Evolutionary conservation across 2,113 vertebrate genomes (phyloP).

Genomic region (Pristiophorus japonicus): DNA sequence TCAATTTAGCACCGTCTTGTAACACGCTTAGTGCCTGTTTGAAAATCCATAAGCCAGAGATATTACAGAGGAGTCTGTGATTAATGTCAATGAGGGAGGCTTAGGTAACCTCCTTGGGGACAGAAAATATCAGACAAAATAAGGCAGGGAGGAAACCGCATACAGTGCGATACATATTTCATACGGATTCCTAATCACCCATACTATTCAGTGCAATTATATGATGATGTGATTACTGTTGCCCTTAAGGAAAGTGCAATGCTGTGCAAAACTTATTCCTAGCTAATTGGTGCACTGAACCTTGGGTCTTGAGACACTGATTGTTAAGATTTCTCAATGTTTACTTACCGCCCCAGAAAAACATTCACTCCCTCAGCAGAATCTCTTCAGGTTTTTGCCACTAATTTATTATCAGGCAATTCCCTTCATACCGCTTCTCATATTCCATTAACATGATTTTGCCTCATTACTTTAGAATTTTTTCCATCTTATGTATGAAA

Average conservation of each 20-base stretch:
- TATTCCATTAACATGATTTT: not conserved
- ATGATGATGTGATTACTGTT: not conserved
- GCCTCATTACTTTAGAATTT: not conserved
- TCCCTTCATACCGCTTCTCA: not conserved
- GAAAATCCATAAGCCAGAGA: not conserved
- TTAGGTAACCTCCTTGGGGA: not conserved
- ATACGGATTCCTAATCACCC: not conserved
- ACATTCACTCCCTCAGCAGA: not conserved
- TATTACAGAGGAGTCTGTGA: not conserved
- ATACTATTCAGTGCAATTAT: not conserved
- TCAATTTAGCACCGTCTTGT: too few relatives aligned
- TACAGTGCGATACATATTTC: not conserved
- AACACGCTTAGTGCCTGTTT: not conserved
- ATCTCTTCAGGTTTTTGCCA: not conserved
- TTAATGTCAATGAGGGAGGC: not conserved
- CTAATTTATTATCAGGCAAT: not conserved
- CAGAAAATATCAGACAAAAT: not conserved
- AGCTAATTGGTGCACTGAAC: not conserved
- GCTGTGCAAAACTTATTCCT: not conserved
- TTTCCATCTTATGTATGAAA: not conserved
- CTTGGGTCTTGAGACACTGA: not conserved
- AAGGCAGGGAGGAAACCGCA: not conserved
- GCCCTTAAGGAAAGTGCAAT: not conserved
- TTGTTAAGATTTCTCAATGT: not conserved
- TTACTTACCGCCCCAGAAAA: not conserved